Base-by-base conservation (phyloP, 2,888 invertebrate genomes). In the Diaperis boleti region DNA sequence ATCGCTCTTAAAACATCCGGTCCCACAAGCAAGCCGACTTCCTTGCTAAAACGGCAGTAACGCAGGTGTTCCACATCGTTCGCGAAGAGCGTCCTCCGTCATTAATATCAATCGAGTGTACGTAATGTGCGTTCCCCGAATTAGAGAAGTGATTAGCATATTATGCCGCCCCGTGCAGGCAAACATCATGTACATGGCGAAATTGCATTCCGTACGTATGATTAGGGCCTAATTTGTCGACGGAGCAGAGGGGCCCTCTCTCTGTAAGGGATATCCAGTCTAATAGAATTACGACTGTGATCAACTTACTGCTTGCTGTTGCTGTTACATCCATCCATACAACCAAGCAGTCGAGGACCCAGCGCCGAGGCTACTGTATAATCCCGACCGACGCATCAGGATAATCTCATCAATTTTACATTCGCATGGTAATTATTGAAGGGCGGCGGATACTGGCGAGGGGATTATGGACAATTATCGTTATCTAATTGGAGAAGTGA, bases 201-300 rank as follows among this genome's bases (percentile, higher is more conserved):
- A 78, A 78, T 79, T 77, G 73, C 74, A 77, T 78, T 78, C 77
- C 78, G 76, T 78, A 77, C 77, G 77, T 78, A 77, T 78, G 76
- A 78, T 78, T 78, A 77, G 75, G 76, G 72, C 70, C 75, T 79
- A 78, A 79, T 78, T 78, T 76, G 76, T 72, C 76, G 77, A 77
- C 75, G 69, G 72, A 71, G 67, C 73, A 75, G 76, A n/a, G n/a
- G n/a, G n/a, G n/a, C n/a, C n/a, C n/a, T n/a, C 73, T 74, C 76
- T 72, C 73, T 74, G 74, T 78, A 78, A 78, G 78, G 79, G 79
- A 78, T 78, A 77, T 75, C 76, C 75, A 75, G 70, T 72, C 74
- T 79, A 79, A 79, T 78, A 75, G 74, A 78, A 79, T 79, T 79
- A 79, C 72, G 59, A 68, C 79, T 76, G 78, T 77, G 78, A 79